Base-by-base conservation (phyloP, 2,797 vertebrate species). In the Tapirus indicus region DNA sequence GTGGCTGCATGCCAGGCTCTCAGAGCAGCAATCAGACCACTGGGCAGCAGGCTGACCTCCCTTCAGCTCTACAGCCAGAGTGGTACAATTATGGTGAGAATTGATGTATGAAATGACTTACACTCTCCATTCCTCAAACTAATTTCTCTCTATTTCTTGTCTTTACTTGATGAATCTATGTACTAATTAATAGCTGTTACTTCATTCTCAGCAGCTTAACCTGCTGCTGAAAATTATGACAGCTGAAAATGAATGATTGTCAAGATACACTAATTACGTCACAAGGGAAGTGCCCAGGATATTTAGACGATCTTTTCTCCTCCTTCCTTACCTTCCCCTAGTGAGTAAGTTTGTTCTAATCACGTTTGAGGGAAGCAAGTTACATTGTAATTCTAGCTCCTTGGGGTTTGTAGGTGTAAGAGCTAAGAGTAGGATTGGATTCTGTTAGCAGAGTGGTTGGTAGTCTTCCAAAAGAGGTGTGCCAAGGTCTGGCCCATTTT, bases 311-410 rank as follows among this genome's bases (percentile, higher is more conserved):
- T 58, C 47, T 80, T 38, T 35, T 35, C 79, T 68, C 32, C 94
- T 60, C 58, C 77, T 47, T 49, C 32, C 11, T 74, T 18, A 27
- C 94, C 87, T 69, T 75, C 71, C 91, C 85, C 91, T 4, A 3
- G 91, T 8, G 80, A 85, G 54, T 1, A 54, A 11, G 10, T 75
- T 69, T 75, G 52, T 58, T n/a, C 85, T 94, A 68, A 89, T 78
- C 96, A 91, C 94, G 89, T 66, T 25, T 77, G 82, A 78, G 85
- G 95, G 58, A 49, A 78, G 78, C 75, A 54, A 29, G 79, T 64
- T 35, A 18, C 13, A 2, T 21, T 80, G 60, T 20, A 25, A 35
- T 49, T 14, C 47, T 4, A 44, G 74, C 66, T 77, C 72, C 29
- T 58, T 7, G 77, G 89, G 82, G 21, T 44, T 20, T 44, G 52